Conservation (phyloP, 2,888 invertebrate species). For the Metalampra italica region DNA sequence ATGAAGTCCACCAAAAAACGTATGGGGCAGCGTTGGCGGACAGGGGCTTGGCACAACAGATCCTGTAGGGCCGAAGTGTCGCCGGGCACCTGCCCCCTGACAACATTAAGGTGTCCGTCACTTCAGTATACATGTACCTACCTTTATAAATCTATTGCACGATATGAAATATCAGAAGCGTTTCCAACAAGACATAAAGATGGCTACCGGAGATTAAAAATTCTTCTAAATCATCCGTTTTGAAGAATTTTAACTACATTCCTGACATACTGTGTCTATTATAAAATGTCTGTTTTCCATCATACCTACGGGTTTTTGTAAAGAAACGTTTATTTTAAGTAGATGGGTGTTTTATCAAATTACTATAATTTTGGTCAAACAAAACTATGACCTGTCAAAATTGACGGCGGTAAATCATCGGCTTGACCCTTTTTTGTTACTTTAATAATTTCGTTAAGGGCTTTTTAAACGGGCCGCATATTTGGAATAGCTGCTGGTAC, state of each 20-base stretch:
- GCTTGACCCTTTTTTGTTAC: conserved; percentile 64
- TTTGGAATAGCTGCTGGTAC: conserved; percentile 69
- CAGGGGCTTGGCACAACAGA: too few relatives aligned
- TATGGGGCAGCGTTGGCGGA: too few relatives aligned
- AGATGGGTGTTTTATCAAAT: conserved; percentile 73
- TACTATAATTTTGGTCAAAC: conserved; percentile 75
- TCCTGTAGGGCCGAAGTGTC: too few relatives aligned
- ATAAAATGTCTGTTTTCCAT: conserved; percentile 46
- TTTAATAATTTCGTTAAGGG: conserved; percentile 74
- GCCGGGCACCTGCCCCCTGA: too few relatives aligned
- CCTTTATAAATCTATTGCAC: too few relatives aligned
- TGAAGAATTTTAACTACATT: conserved; percentile 36
- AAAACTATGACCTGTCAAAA: conserved; percentile 74
- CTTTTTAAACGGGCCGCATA: conserved; percentile 70
- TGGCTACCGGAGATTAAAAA: conserved; percentile 34
- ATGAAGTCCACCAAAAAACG: too few relatives aligned
- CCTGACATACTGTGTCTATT: conserved; percentile 54
- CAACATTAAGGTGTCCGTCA: conserved; percentile 15
- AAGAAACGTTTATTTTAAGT: conserved; percentile 64
- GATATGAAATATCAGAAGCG: neutral
- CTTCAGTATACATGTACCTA: too few relatives aligned
- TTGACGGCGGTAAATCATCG: conserved; percentile 75
- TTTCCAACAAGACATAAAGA: conserved; percentile 13
- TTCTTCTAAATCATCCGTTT: conserved; percentile 18
- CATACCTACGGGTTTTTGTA: conserved; percentile 45